Conservation (phyloP, 2,113 vertebrate genomes). For the Dicrurus megarhynchus region DNA sequence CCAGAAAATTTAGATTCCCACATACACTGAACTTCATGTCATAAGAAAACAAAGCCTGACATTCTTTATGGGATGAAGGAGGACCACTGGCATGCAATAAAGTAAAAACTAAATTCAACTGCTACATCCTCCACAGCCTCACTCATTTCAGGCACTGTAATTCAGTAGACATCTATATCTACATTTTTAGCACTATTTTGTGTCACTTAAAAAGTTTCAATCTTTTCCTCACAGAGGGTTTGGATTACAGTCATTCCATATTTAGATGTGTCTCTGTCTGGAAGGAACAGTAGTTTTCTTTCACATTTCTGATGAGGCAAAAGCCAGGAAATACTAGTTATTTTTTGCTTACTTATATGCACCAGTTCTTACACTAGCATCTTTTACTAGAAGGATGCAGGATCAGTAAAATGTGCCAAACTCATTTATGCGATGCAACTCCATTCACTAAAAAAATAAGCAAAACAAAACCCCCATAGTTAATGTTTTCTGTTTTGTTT, state of each 20-base stretch:
- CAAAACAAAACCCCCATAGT: accelerated
- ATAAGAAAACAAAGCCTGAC: neutral
- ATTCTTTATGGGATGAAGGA: neutral
- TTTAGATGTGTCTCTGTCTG: neutral
- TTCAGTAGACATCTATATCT: neutral
- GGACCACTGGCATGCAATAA: neutral
- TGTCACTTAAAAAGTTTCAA: neutral
- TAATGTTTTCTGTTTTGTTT: neutral
- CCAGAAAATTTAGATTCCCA: accelerated
- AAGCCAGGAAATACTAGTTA: neutral
- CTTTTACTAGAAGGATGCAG: neutral
- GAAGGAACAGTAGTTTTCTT: neutral
- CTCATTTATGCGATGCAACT: neutral
- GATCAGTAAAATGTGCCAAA: neutral
- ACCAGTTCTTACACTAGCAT: neutral
- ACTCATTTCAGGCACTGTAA: neutral
- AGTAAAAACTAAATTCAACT: neutral
- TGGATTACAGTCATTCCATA: neutral
- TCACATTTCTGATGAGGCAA: neutral
- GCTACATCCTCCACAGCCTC: neutral
- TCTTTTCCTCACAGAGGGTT: neutral
- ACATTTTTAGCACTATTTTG: neutral
- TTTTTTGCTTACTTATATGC: neutral
- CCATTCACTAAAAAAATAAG: neutral
- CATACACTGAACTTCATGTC: neutral